Conservation (phyloP, 2,888 invertebrate genomes). For the Stenodera caucasica region DNA sequence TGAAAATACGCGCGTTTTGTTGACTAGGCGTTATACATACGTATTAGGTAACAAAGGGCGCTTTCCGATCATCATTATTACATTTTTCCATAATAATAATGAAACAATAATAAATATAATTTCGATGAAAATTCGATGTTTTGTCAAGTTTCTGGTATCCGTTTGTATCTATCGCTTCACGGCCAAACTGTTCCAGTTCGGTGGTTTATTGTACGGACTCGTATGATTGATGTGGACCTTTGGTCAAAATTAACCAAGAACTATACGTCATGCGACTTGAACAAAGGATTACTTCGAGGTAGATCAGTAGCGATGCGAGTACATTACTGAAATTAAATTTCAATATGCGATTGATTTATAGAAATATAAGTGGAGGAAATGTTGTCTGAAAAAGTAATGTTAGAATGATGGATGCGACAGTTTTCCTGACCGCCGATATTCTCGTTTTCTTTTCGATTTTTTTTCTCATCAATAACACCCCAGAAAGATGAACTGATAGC, state of each 20-base stretch:
- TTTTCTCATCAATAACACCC: conserved; percentile 24
- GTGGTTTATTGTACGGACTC: not conserved
- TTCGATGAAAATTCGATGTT: not conserved
- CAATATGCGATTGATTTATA: conserved; percentile 43
- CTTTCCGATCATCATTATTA: not conserved
- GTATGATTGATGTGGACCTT: not conserved
- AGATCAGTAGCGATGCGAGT: no score
- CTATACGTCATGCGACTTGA: not conserved
- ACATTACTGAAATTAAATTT: conserved; percentile 36
- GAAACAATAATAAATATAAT: not conserved
- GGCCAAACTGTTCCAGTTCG: not conserved
- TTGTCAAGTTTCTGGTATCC: not conserved
- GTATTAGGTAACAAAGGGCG: not conserved
- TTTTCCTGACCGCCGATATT: conserved; percentile 34
- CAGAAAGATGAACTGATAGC: conserved; percentile 28
- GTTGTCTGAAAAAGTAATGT: conserved; percentile 39
- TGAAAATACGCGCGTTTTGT: not conserved
- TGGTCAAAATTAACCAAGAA: not conserved
- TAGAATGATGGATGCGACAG: conserved; percentile 43
- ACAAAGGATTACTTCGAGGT: not conserved
- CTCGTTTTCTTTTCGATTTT: conserved; percentile 29
- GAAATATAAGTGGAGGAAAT: conserved; percentile 43
- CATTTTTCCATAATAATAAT: not conserved
- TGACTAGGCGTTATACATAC: not conserved
- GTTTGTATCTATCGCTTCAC: no score